phyloP scores from a whole-genome alignment of 2,888 invertebrate species.

The Troglohyphantes excavatus region DNA sequence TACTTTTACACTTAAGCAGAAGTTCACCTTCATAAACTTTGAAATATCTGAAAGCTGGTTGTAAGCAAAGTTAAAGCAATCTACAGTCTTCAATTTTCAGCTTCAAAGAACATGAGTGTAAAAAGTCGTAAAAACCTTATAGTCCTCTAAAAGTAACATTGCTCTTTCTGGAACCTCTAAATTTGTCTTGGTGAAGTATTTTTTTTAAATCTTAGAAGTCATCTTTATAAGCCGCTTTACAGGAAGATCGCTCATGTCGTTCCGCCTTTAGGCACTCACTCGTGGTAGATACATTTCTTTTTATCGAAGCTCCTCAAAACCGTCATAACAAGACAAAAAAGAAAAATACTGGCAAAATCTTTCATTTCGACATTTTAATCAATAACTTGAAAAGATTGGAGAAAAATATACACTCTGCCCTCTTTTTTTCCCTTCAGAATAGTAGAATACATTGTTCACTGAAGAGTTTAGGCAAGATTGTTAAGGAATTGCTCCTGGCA shows the following conservation, averaged over 20 bases:
- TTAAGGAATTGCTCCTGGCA: conserved; percentile 37
- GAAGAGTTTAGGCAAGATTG: conserved; percentile 39
- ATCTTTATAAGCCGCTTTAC: conserved; percentile 54
- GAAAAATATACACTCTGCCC: conserved; percentile 16
- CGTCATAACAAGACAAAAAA: conserved; percentile 49
- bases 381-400: conserved; percentile 43
- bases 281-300: conserved; percentile 34
- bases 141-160: conserved; percentile 35
- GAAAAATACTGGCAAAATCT: conserved; percentile 30
- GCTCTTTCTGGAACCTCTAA: conserved; percentile 29
- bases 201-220: conserved; percentile 42
- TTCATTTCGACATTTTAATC: conserved; percentile 67
- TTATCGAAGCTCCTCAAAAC: conserved; percentile 29
- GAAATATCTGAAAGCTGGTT: not conserved
- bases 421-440: conserved; percentile 23
- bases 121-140: conserved; percentile 45
- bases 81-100: conserved; percentile 53
- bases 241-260: conserved; percentile 26
- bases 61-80: not conserved
- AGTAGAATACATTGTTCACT: conserved; percentile 33
- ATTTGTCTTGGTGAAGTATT: conserved; percentile 30
- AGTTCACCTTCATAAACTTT: conserved; percentile 2
- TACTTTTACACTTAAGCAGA: not conserved
- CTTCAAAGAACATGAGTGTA: conserved; percentile 48
- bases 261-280: conserved; percentile 42